phyloP scores from a whole-genome alignment of 2,113 vertebrate genomes.

The Glaucomys volans region DNA sequence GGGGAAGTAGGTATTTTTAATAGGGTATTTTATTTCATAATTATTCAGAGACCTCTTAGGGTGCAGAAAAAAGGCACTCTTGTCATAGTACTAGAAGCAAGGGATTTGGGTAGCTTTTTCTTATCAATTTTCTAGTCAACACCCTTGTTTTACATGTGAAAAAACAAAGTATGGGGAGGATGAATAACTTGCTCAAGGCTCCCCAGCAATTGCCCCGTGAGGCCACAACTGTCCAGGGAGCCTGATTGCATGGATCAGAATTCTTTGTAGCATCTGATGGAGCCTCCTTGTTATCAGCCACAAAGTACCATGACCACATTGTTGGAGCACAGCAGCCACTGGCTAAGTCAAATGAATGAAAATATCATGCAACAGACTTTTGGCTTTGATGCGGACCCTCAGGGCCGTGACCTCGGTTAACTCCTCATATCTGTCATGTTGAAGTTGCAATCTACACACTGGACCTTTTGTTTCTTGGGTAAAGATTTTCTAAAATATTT shows the following conservation, averaged over 20 bases:
- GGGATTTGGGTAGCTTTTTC: neutral
- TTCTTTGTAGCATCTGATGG: neutral
- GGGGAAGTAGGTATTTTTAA: conserved; percentile 18
- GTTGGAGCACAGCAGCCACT: neutral
- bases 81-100: neutral
- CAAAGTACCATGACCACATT: neutral
- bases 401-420: neutral
- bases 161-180: neutral
- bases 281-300: neutral
- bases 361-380: neutral
- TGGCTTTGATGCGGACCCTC: neutral
- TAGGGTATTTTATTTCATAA: conserved; percentile 16
- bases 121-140: neutral
- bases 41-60: neutral
- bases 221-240: neutral
- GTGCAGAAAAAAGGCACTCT: neutral
- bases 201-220: neutral
- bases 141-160: neutral
- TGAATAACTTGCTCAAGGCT: neutral
- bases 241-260: no score
- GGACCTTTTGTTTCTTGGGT: neutral
- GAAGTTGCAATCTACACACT: neutral
- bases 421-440: neutral
- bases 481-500: conserved; percentile 42
- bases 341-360: neutral